Percentiles rank a stretch among this genome's conserved stretches.
These are phyloP conservation scores for Pammene aurita DNA, from an alignment of 2,888 invertebrate genomes.

Conservation along the genomic window DNA sequence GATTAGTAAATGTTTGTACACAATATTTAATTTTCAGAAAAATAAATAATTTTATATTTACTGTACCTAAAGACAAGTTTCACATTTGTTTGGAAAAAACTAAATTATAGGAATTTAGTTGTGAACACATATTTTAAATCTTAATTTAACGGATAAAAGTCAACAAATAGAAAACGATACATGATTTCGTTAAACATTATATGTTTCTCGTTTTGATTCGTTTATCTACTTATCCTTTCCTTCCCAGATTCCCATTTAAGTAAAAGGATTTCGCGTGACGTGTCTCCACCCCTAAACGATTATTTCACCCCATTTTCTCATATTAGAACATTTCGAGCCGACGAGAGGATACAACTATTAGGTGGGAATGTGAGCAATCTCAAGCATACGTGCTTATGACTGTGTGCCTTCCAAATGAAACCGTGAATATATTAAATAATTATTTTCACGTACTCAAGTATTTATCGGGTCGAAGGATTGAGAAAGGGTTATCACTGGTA, in stretches of 20 bases:
- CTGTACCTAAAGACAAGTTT: no score
- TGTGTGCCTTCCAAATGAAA: slow-evolving; percentile 12
- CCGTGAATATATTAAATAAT: slow-evolving; percentile 1
- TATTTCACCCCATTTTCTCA: slow-evolving; percentile 20
- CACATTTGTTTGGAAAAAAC: no score
- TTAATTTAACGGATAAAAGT: no score
- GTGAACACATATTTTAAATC: no score
- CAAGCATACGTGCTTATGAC: slow-evolving; percentile 18
- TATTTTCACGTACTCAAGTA: neutral
- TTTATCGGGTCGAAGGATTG: neutral
- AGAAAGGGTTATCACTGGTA: neutral
- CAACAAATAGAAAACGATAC: no score
- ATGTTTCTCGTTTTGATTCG: neutral
- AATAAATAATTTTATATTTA: no score
- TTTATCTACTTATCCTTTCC: slow-evolving; percentile 3
- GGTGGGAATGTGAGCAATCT: slow-evolving; percentile 15
- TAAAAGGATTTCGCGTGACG: slow-evolving; percentile 13
- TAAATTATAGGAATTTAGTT: no score
- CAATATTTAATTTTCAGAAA: no score
- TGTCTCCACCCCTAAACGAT: slow-evolving; percentile 24
- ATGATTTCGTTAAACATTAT: no score
- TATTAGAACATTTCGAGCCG: slow-evolving; percentile 24
- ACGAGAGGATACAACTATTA: slow-evolving; percentile 3
- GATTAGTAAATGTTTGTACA: no score
- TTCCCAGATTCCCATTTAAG: slow-evolving; percentile 18